Evolutionary conservation across 2,888 invertebrate genomes (phyloP).

Genomic region (Ferrisia virgata): DNA sequence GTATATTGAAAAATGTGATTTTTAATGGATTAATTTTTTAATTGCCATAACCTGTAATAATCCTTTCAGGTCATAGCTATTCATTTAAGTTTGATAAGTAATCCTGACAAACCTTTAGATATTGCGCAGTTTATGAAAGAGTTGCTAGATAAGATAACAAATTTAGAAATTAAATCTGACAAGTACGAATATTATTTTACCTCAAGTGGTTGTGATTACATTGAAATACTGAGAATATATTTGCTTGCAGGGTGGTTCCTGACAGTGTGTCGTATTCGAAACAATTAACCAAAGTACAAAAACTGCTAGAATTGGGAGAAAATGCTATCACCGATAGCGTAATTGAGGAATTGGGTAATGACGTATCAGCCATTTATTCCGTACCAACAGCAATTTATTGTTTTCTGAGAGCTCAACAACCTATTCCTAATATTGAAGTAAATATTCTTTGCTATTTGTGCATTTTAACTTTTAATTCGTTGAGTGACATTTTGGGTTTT

Average conservation of each 20-base stretch:
- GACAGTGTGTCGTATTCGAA: constrained; percentile 1
- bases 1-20: constrained; percentile 51
- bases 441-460: constrained; percentile 11
- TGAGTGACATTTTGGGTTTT: neutral
- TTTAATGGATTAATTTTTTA: neutral
- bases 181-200: constrained; percentile 5
- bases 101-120: constrained; percentile 57
- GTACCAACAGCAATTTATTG: constrained; percentile 72
- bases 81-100: constrained; percentile 56
- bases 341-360: constrained; percentile 60
- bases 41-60: neutral
- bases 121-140: constrained; percentile 56
- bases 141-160: constrained; percentile 58
- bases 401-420: constrained; percentile 60
- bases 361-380: constrained; percentile 64
- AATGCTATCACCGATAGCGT: constrained; percentile 57
- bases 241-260: constrained; percentile 22
- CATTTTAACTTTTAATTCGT: neutral
- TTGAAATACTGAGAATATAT: neutral
- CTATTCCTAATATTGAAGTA: constrained; percentile 57
- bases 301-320: constrained; percentile 47
- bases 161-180: constrained; percentile 53
- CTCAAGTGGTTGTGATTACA: neutral
- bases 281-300: constrained; percentile 55
- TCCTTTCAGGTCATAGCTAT: constrained; percentile 59